Percentiles rank a stretch among this genome's conserved stretches.
These are phyloP conservation scores for Thrips palmi DNA, from an alignment of 1,140 invertebrate species.

Conservation along the genomic window DNA sequence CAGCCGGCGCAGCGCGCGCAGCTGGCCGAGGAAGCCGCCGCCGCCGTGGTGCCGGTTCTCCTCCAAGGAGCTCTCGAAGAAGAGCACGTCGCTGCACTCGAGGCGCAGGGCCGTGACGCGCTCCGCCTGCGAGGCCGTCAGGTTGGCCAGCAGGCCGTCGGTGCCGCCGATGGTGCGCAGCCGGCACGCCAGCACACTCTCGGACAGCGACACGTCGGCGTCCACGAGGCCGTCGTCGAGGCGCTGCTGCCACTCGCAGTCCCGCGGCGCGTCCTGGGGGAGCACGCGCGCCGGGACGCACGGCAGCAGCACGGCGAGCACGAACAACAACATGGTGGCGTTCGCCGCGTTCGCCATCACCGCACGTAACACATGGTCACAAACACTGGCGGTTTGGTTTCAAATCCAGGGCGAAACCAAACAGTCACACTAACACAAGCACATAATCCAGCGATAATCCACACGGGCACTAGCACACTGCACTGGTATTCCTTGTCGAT, in stretches of 20 bases:
- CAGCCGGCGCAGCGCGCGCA: slow-evolving; percentile 46
- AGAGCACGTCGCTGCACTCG: slow-evolving; percentile 60
- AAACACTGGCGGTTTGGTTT: background rate
- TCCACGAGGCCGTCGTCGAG: slow-evolving; percentile 29
- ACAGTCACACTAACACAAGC: no score
- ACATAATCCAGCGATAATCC: no score
- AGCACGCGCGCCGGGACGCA: slow-evolving; percentile 20
- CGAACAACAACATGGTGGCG: slow-evolving; percentile 7
- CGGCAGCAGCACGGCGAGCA: slow-evolving; percentile 4
- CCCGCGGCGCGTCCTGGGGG: slow-evolving; percentile 31
- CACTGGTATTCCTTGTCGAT: no score
- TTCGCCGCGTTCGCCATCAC: slow-evolving; percentile 2
- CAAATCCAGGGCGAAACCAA: slow-evolving; percentile 6
- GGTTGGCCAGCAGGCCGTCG: slow-evolving; percentile 43
- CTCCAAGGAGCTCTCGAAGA: slow-evolving; percentile 55
- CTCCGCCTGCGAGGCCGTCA: slow-evolving; percentile 40
- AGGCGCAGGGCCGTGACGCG: slow-evolving; percentile 44
- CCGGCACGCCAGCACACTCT: slow-evolving; percentile 43
- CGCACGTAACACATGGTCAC: slow-evolving; percentile 6
- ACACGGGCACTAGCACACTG: no score
- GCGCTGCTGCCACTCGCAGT: slow-evolving; percentile 45
- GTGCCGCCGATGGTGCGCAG: slow-evolving; percentile 50
- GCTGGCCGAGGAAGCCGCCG: slow-evolving; percentile 39
- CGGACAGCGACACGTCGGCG: no score
- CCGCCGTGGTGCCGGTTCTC: slow-evolving; percentile 28